Base-by-base conservation (phyloP, 2,888 invertebrate species). In the Brachylomia viminalis region DNA sequence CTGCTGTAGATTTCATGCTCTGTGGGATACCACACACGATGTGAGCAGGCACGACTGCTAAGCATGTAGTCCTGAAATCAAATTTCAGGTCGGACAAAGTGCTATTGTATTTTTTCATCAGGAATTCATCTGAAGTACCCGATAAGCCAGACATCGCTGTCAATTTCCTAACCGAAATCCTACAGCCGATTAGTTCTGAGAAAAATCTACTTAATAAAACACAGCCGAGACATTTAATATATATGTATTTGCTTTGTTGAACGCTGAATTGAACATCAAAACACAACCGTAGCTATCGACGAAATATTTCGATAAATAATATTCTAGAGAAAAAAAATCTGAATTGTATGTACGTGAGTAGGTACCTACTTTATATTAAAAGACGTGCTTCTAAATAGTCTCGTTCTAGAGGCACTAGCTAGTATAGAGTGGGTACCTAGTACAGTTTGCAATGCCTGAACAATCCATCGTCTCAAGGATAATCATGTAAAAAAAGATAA, bases 191-290 rank as follows among this genome's bases (percentile, higher is more conserved):
- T 27, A 64, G 11, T 69, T 56, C 38, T 20, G 23, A 56, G 56
- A 69, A 70, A 72, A 72, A 56, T 64, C 23, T 68, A 15, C 11
- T 0, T 47, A 59, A 56, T 80, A 74, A 77, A 73, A 47, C 17
- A 58, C 64, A 77, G 77, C 54, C 27, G 15, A 58, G 27, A 58
- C 17, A 42, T 62, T 79, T 61, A 54, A 23, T 72, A 61, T 17
- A 61, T 17, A 54, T 1, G 66, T 71, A 56, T 69, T 52, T 76
- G 33, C 42, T 65, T 68, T 69, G n/a, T 42, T 59, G 33, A n/a
- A 68, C 56, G 65, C 49, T 65, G 2, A 45, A 61, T 33, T 68
- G n/a, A 27, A 59, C 27, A 42, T 33, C 23, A 52, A 47, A 47
- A 62, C 52, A 15, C 17, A 38, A 4, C 5, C 11, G 11, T 11